These are phyloP conservation scores for Momotus momota DNA, from an alignment of 2,797 vertebrate species.

Conservation along the genomic window DNA sequence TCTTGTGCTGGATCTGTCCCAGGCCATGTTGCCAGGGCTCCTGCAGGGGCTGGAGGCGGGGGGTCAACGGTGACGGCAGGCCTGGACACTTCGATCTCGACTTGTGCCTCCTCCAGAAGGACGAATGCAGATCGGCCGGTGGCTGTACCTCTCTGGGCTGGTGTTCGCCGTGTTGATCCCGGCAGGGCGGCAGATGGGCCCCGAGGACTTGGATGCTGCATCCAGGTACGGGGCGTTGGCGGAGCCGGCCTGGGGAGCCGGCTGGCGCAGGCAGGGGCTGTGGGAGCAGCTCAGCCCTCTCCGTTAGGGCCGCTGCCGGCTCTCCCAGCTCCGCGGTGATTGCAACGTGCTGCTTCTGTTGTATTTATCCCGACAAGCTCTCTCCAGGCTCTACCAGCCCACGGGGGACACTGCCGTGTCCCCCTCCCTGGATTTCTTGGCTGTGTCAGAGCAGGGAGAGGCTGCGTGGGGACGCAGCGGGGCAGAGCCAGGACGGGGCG, in stretches of 20 bases:
- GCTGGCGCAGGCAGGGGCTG: neutral
- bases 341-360: fast-evolving
- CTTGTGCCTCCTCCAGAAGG: neutral
- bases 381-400: neutral
- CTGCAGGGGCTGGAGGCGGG: too few species aligned
- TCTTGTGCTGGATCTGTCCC: neutral
- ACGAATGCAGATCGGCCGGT: neutral
- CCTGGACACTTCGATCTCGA: fast-evolving
- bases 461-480: fast-evolving
- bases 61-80: fast-evolving
- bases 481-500: neutral
- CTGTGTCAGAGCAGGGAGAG: neutral
- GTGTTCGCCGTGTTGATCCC: conserved; percentile 70
- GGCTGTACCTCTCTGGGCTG: conserved; percentile 46
- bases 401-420: fast-evolving
- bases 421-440: fast-evolving
- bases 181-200: conserved; percentile 57
- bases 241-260: neutral
- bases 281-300: neutral
- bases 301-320: fast-evolving
- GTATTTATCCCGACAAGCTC: neutral
- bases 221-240: conserved; percentile 13
- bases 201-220: conserved; percentile 44
- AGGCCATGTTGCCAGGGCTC: fast-evolving
- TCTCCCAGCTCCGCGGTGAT: neutral